Evolutionary conservation across 2,113 vertebrate species (phyloP).

Genomic region (Catharus fuscescens): DNA sequence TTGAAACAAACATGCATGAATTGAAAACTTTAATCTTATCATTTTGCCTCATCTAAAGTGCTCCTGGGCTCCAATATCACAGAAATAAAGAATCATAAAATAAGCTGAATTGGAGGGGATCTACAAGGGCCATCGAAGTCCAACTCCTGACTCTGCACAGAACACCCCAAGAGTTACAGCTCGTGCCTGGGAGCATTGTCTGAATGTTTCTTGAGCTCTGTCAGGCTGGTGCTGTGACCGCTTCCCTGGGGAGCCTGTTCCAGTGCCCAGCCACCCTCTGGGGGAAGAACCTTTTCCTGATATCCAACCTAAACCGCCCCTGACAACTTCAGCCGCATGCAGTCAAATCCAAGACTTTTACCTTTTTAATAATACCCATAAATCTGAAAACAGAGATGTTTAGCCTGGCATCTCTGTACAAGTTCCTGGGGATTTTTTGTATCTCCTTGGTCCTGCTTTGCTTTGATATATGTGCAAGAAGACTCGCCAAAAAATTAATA

Average conservation of each 20-base stretch:
- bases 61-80: background rate
- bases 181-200: rapidly evolving
- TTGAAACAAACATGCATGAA: background rate
- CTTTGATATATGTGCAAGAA: background rate
- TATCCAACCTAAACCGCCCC: background rate
- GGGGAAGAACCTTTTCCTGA: background rate
- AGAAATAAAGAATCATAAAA: background rate
- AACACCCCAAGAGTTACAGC: background rate
- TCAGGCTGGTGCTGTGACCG: background rate
- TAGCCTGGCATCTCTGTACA: background rate
- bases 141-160: background rate
- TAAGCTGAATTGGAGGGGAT: background rate
- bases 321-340: background rate
- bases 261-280: background rate
- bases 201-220: background rate
- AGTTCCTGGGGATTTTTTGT: background rate
- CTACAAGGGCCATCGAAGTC: rapidly evolving
- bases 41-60: background rate
- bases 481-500: background rate
- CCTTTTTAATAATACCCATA: background rate
- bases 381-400: background rate
- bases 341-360: background rate
- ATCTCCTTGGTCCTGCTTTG: background rate
- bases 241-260: no score
- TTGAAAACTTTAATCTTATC: background rate